These are phyloP conservation scores for Ichneumoninae sp. DNA, from an alignment of 2,888 invertebrate species.

Conservation along the genomic window DNA sequence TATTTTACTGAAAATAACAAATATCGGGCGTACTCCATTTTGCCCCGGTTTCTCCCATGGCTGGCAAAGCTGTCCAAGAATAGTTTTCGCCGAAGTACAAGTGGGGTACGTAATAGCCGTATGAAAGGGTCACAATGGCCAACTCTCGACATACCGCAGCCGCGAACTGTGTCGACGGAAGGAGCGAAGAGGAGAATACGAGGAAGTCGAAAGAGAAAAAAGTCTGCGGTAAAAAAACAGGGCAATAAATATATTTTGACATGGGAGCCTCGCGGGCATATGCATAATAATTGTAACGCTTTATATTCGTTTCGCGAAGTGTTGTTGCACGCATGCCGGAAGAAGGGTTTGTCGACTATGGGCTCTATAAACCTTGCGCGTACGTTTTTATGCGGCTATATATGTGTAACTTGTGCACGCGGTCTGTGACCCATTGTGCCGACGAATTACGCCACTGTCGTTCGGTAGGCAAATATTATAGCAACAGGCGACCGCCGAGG, in stretches of 20 bases:
- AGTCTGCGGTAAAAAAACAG: slow-evolving; percentile 63
- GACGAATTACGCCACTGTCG: slow-evolving; percentile 79
- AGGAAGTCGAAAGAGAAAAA: slow-evolving; percentile 44
- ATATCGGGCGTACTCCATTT: neutral
- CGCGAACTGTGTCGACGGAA: slow-evolving; percentile 59
- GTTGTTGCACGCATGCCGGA: slow-evolving; percentile 46
- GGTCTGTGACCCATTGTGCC: slow-evolving; percentile 73
- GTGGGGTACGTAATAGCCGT: slow-evolving; percentile 81
- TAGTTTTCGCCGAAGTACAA: slow-evolving; percentile 75
- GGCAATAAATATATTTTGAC: slow-evolving; percentile 84
- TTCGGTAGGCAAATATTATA: slow-evolving; percentile 81
- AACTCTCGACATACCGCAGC: slow-evolving; percentile 80
- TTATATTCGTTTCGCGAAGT: slow-evolving; percentile 56
- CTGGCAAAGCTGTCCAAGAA: slow-evolving; percentile 1
- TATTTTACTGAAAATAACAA: neutral
- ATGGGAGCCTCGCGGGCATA: slow-evolving; percentile 79
- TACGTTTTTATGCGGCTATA: slow-evolving; percentile 21
- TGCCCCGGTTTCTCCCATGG: neutral
- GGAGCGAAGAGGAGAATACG: slow-evolving; percentile 50
- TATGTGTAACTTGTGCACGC: slow-evolving; percentile 61
- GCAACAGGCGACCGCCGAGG: slow-evolving; percentile 77
- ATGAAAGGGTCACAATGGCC: slow-evolving; percentile 81
- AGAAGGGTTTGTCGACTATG: slow-evolving; percentile 42
- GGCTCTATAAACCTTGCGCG: slow-evolving; percentile 4
- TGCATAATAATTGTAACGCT: slow-evolving; percentile 81